These are phyloP conservation scores for Lophotis ruficrista DNA, from an alignment of 2,113 vertebrate species.

Conservation along the genomic window DNA sequence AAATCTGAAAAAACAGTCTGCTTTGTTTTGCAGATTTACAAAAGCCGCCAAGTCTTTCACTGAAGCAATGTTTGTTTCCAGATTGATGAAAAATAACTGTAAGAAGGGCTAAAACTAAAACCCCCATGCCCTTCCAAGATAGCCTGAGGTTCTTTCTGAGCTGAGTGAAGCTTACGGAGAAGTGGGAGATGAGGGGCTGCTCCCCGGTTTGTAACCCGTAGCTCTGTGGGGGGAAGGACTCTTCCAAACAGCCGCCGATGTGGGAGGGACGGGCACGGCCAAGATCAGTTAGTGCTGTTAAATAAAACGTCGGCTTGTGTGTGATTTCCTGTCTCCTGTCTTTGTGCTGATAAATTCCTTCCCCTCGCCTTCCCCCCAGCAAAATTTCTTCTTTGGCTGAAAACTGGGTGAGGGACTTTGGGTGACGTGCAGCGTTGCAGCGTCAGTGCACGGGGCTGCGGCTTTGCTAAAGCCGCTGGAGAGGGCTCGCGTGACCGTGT, in stretches of 20 bases:
- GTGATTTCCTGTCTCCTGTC: not conserved
- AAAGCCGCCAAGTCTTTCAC: not conserved
- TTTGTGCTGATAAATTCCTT: not conserved
- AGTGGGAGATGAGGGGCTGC: not conserved
- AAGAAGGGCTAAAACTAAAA: not conserved
- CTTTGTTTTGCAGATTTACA: not conserved
- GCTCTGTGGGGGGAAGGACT: not conserved
- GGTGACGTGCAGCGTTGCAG: not conserved
- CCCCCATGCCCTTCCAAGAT: not conserved
- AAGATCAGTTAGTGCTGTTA: too few species aligned
- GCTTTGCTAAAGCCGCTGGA: not conserved
- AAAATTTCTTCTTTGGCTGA: not conserved
- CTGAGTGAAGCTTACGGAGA: not conserved
- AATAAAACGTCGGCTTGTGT: not conserved
- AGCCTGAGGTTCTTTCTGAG: not conserved
- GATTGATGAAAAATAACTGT: not conserved
- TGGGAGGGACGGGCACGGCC: not conserved
- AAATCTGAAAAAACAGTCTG: not conserved
- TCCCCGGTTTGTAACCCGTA: not conserved
- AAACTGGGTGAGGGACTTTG: not conserved
- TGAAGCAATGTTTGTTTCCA: not conserved
- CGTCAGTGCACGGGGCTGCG: not conserved
- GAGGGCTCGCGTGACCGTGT: rapidly evolving
- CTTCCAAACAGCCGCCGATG: not conserved
- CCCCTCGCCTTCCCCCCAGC: not conserved